phyloP scores from a whole-genome alignment of 2,888 invertebrate genomes.

The Andricus curvator region DNA sequence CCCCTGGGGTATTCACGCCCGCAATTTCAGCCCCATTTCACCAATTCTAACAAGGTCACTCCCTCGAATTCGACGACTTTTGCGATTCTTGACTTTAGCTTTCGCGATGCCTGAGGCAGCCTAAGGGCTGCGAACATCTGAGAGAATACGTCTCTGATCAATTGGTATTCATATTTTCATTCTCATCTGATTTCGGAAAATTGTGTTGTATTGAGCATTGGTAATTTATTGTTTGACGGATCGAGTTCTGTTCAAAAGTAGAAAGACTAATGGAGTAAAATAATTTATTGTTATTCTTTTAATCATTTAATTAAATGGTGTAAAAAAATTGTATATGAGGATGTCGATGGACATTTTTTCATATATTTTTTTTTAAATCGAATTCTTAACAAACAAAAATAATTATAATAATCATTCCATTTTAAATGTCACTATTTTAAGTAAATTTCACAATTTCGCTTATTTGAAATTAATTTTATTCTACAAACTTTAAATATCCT shows the following conservation, averaged over 20 bases:
- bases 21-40: conserved; percentile 35
- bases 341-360: not conserved
- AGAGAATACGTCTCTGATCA: not conserved
- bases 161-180: not conserved
- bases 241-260: not conserved
- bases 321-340: not conserved
- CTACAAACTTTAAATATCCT: too few relatives aligned
- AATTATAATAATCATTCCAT: too few relatives aligned
- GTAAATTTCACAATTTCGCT: too few relatives aligned
- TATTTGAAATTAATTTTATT: too few relatives aligned
- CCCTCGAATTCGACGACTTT: conserved; percentile 18
- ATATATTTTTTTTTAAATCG: too few relatives aligned
- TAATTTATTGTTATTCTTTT: not conserved
- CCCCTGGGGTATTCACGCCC: conserved; percentile 28
- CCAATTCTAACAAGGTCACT: conserved; percentile 7
- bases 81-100: conserved; percentile 25
- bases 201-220: not conserved
- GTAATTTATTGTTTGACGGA: not conserved
- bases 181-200: not conserved
- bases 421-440: too few relatives aligned
- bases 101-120: not conserved
- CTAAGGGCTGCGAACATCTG: not conserved
- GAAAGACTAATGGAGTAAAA: not conserved
- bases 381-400: too few relatives aligned
- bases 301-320: not conserved